A percentile compares a stretch with the other conserved stretches of the same genome.
Conservation (phyloP, 2,888 invertebrate species). For the Caenorhabditis japonica region DNA sequence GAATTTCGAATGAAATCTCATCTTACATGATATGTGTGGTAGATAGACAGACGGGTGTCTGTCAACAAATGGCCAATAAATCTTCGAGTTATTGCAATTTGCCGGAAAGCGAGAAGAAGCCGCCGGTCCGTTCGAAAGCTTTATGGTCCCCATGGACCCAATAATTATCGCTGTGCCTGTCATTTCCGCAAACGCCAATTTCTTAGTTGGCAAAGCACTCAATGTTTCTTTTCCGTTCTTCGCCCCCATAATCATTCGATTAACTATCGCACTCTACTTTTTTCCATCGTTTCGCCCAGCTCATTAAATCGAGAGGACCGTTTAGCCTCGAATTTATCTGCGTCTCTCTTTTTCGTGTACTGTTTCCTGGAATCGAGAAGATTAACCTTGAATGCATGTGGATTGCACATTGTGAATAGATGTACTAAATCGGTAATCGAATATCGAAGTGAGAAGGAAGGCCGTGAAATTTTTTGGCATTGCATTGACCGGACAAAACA, state of each 20-base stretch:
- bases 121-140: slow-evolving; percentile 13
- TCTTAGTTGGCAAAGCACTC: slow-evolving; percentile 17
- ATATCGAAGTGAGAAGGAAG: too few species aligned
- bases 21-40: slow-evolving; percentile 51
- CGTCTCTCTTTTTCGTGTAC: slow-evolving; percentile 6
- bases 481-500: too few species aligned
- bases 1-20: slow-evolving; percentile 48
- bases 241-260: slow-evolving; percentile 15
- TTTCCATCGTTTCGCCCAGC: slow-evolving; percentile 30
- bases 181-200: slow-evolving; percentile 41
- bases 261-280: slow-evolving; percentile 1
- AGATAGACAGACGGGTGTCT: slow-evolving; percentile 35
- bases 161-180: slow-evolving; percentile 18
- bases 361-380: too few species aligned
- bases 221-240: slow-evolving; percentile 39
- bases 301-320: slow-evolving; percentile 43
- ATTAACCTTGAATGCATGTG: slow-evolving; percentile 26
- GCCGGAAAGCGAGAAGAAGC: background rate
- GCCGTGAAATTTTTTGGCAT: too few species aligned
- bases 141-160: slow-evolving; percentile 45
- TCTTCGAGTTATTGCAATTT: slow-evolving; percentile 42
- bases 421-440: background rate
- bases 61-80: slow-evolving; percentile 50
- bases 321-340: slow-evolving; percentile 22
- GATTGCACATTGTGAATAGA: slow-evolving; percentile 31